Conservation (phyloP, 2,888 invertebrate genomes). For the Metopia argyrocephala region DNA sequence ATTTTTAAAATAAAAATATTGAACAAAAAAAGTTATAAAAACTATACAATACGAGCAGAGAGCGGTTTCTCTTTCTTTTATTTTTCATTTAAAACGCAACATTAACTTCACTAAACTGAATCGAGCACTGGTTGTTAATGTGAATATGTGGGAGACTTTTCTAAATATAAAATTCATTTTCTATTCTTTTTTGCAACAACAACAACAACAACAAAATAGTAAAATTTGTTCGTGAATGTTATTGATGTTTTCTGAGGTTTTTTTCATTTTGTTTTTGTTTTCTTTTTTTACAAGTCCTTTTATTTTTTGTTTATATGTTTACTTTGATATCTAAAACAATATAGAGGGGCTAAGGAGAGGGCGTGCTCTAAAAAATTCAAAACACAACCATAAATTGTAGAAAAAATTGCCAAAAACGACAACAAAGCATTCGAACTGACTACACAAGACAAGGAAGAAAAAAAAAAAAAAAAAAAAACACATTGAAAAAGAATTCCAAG, state of each 20-base stretch:
- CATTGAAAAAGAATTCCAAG: not conserved
- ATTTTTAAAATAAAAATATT: not conserved
- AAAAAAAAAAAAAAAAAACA: not conserved
- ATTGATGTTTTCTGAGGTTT: slow-evolving; percentile 36
- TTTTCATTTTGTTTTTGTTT: not conserved
- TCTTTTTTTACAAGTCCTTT: not conserved
- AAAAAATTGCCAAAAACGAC: not conserved
- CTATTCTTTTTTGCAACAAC: not conserved
- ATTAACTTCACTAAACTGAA: slow-evolving; percentile 40
- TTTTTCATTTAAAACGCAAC: slow-evolving; percentile 18
- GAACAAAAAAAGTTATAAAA: slow-evolving; percentile 25
- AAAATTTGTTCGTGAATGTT: slow-evolving; percentile 34
- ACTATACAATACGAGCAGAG: slow-evolving; percentile 32
- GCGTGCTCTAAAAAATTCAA: slow-evolving; percentile 1
- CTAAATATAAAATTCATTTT: not conserved
- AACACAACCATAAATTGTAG: not conserved
- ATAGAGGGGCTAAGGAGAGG: not conserved
- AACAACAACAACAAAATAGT: not conserved
- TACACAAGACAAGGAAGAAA: not conserved
- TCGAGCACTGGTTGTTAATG: slow-evolving; percentile 6
- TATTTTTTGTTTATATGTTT: slow-evolving; percentile 13
- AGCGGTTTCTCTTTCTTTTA: not conserved
- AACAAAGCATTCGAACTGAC: not conserved
- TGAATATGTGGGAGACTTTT: not conserved
- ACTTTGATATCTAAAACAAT: no score